Conservation (phyloP, 2,113 vertebrate genomes). For the Mormoops blainvillei region DNA sequence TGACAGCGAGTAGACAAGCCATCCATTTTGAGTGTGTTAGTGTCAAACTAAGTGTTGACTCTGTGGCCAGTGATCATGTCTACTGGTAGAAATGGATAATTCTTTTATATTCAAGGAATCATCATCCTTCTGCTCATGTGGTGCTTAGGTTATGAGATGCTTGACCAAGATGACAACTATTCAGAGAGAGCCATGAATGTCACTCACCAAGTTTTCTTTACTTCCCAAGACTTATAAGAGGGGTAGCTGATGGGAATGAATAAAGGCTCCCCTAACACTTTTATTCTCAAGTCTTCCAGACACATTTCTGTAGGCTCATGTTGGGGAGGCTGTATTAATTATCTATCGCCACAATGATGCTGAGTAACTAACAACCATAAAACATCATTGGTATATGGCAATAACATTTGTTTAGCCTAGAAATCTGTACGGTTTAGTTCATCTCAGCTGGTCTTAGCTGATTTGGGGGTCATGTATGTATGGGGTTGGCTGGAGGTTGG, state of each 20-base stretch:
- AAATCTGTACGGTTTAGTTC: not conserved
- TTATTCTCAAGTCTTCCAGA: not conserved
- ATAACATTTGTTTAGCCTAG: not conserved
- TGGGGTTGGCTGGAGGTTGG: not conserved
- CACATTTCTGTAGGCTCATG: not conserved
- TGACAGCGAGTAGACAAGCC: constrained; percentile 36
- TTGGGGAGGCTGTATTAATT: not conserved
- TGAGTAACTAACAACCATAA: not conserved
- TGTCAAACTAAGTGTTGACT: not conserved
- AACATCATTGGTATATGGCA: not conserved
- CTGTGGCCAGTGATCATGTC: not conserved
- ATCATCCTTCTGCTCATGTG: not conserved
- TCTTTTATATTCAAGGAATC: constrained; percentile 40
- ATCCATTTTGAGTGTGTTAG: constrained; percentile 24
- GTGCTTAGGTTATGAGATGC: not conserved
- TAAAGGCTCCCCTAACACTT: not conserved
- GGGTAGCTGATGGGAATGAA: not conserved
- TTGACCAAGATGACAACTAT: not conserved
- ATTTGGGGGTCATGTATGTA: not conserved
- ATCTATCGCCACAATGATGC: not conserved
- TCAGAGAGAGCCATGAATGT: not conserved
- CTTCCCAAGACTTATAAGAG: not conserved
- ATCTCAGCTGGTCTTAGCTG: not conserved
- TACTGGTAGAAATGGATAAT: constrained; percentile 18
- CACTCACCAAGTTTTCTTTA: not conserved